A percentile compares a stretch with the other conserved stretches of the same genome.
These are phyloP conservation scores for Amaurobius ferox DNA, from an alignment of 2,888 invertebrate species.

Conservation along the genomic window DNA sequence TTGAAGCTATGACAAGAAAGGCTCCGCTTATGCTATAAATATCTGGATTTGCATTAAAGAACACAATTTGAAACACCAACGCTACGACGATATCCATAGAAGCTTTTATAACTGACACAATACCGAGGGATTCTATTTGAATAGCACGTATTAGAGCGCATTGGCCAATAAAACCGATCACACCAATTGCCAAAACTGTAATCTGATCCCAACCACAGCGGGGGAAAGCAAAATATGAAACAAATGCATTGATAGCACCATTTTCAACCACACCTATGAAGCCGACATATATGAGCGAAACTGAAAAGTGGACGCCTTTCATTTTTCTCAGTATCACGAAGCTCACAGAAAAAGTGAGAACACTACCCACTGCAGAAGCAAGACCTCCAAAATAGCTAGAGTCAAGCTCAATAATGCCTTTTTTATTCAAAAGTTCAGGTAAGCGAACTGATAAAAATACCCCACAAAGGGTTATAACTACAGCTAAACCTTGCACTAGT, in stretches of 20 bases:
- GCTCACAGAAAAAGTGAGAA: slow-evolving; percentile 85
- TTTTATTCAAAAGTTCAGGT: slow-evolving; percentile 83
- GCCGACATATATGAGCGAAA: slow-evolving; percentile 93
- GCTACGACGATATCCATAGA: slow-evolving; percentile 93
- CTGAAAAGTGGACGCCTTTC: slow-evolving; percentile 90
- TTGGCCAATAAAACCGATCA: slow-evolving; percentile 73
- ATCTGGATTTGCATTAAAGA: slow-evolving; percentile 91
- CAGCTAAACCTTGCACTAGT: slow-evolving; percentile 88
- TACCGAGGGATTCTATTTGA: slow-evolving; percentile 93
- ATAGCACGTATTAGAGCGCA: slow-evolving; percentile 87
- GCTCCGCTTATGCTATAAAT: slow-evolving; percentile 89
- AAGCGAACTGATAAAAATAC: slow-evolving; percentile 91
- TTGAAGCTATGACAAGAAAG: slow-evolving; percentile 89
- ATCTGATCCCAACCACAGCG: slow-evolving; percentile 88
- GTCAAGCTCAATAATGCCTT: neutral
- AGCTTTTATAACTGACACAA: slow-evolving; percentile 91
- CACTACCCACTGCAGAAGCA: slow-evolving; percentile 82
- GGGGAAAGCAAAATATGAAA: slow-evolving; percentile 88
- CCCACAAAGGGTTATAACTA: slow-evolving; percentile 88
- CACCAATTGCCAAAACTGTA: slow-evolving; percentile 82
- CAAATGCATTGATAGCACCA: slow-evolving; percentile 82
- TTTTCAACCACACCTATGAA: slow-evolving; percentile 83
- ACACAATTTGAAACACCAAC: slow-evolving; percentile 91
- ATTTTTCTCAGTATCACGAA: slow-evolving; percentile 91
- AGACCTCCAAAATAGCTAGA: slow-evolving; percentile 83